Evolutionary conservation across 2,113 vertebrate genomes (phyloP), one percentile per base, ranked within the genome.

Genomic region (Noturus placidus): DNA sequence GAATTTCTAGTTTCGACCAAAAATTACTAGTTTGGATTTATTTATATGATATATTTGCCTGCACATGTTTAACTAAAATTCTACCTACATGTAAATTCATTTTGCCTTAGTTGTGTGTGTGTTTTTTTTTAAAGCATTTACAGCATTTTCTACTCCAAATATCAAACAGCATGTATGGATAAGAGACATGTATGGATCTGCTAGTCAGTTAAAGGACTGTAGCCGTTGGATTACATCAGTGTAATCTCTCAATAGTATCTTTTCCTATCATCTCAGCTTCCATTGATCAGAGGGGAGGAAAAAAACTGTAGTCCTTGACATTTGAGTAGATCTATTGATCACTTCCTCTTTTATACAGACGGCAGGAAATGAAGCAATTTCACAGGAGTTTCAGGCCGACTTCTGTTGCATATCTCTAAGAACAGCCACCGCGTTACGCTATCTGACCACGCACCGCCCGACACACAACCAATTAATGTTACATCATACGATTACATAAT

Each of bases 301-400:
- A 94, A 76, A 94, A 94, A 92, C 94, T 94, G 93, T 94, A 93
- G 94, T 92, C 92, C 85, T 93, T 92, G 95, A 96, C 93, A 95
- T 94, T 92, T 92, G 95, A 95, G 93, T 94, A 93, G 89, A 90
- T 88, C 33, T 93, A 95, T 95, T 92, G 95, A 96, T 94, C 93
- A 95, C 94, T 95, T 96, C 95, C 94, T 95, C 92, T 93, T 95
- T 94, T 90, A 94, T 94, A 94, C 93, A 94, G 94, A 94, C 89
- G 72, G 89, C 91, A 90, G 91, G 94, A 94, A 94, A 93, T 92
- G 91, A 92, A 93, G 93, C 84, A 72, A 91, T 91, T 93, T 91
- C 83, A 93, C 92, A 82, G 89, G 74, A 88, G 88, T 89, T 91
- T 91, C 90, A 88, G 87, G 86, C 82, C 85, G 88, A 86, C 88